Base-by-base conservation (phyloP, 2,113 vertebrate species). In the Lophura nycthemera region DNA sequence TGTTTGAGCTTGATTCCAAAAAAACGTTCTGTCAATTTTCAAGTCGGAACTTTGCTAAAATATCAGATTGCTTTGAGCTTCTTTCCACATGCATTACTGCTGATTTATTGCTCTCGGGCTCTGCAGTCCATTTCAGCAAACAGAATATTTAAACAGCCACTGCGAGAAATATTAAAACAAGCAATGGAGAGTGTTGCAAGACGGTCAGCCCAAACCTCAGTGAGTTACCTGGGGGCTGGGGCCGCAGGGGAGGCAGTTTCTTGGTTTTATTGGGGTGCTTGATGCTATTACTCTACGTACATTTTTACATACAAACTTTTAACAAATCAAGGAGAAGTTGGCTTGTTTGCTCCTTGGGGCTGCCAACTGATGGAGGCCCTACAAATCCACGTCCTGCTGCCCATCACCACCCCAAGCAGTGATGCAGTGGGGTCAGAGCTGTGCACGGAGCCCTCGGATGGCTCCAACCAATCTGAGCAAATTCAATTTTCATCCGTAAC, bases 401-500 rank as follows among this genome's bases (percentile, higher is more conserved):
- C 52, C 27, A 30, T 17, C 27, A 6, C 27, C 52, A 54, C 52
- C 52, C 52, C 52, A 54, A 1, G 52, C 52, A 29, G 27, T 29
- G 27, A 54, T 9, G 15, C 27, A 16, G 52, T 10, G 52, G 52
- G 52, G 27, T 29, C 27, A 30, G 52, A 32, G 56, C 56, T 19
- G 56, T 18, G 56, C 56, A 19, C 30, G 30, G 10, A 32, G 56
- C 56, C 56, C 52, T 54, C 27, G 27, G 52, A 54, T 15, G 52
- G 52, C 52, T 17, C 52, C 52, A 15, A 54, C 13, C 52, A 14
- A 27, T 77, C 69, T 65, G 63, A 47, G 50, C 85, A 90, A 92
- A 93, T 81, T 72, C 88, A 50, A 85, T 89, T 86, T 94, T 85
- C 92, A 77, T 82, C 84, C 91, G 42, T 60, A 67, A 80, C 86